phyloP scores from a whole-genome alignment of 2,797 vertebrate genomes.

The Crax fasciolata region DNA sequence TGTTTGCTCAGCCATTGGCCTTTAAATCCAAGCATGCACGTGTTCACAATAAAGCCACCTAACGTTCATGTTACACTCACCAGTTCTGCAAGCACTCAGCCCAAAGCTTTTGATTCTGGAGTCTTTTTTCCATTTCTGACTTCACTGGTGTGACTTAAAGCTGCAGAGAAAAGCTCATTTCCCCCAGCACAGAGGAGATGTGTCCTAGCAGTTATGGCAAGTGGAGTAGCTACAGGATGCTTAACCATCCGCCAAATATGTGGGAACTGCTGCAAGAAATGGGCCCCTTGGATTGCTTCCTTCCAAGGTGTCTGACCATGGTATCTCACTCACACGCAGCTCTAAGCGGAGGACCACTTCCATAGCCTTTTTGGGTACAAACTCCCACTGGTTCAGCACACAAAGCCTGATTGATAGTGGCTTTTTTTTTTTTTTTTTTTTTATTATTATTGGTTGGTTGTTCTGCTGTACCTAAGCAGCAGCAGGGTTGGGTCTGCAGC shows the following conservation, averaged over 20 bases:
- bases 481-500: neutral
- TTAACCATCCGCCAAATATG: accelerated
- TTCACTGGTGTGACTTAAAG: neutral
- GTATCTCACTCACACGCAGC: neutral
- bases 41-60: conserved; percentile 58
- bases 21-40: neutral
- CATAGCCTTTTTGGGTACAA: neutral
- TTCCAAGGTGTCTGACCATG: accelerated
- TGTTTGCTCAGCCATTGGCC: conserved; percentile 20
- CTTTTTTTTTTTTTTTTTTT: neutral
- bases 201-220: neutral
- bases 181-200: neutral
- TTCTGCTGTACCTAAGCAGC: neutral
- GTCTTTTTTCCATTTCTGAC: neutral
- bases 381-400: neutral
- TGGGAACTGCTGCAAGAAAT: neutral
- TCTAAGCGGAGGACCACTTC: accelerated
- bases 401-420: neutral
- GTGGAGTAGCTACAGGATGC: accelerated
- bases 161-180: conserved; percentile 51
- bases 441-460: neutral
- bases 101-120: neutral
- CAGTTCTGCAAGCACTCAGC: conserved; percentile 3
- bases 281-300: neutral
- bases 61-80: conserved; percentile 36